These are phyloP conservation scores for Cinara cedri DNA, from an alignment of 2,888 invertebrate species.

Conservation along the genomic window DNA sequence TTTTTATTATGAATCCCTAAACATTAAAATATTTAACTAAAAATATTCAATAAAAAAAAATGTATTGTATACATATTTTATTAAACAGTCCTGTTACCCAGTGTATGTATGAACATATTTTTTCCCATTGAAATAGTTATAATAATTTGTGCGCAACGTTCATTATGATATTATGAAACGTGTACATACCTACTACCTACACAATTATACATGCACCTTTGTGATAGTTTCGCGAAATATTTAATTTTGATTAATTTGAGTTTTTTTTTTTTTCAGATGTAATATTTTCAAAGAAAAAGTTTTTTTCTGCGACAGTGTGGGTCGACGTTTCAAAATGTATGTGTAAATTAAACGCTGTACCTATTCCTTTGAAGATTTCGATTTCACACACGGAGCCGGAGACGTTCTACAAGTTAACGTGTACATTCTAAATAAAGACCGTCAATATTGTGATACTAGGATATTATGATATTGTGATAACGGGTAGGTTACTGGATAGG, in stretches of 20 bases:
- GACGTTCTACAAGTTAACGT: not conserved
- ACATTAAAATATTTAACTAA: too few species aligned
- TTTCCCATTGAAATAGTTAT: too few species aligned
- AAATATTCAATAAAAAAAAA: too few species aligned
- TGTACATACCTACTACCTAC: too few species aligned
- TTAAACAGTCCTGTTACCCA: too few species aligned
- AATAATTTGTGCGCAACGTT: conserved; percentile 14
- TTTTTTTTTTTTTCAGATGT: not conserved
- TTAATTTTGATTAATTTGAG: conserved; percentile 9
- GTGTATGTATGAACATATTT: too few species aligned
- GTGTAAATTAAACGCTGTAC: not conserved
- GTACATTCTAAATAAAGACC: not conserved
- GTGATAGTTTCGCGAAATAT: conserved; percentile 7
- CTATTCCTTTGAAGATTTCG: not conserved
- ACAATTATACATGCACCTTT: conserved; percentile 3
- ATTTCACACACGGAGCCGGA: conserved; percentile 1
- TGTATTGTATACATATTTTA: too few species aligned
- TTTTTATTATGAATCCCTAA: too few species aligned
- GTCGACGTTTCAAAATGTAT: conserved; percentile 10
- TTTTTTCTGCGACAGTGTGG: not conserved
- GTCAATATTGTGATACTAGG: too few species aligned
- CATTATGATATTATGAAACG: not conserved
- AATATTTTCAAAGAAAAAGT: not conserved
- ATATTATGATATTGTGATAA: too few species aligned
- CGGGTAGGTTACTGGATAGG: too few species aligned